Evolutionary conservation across 2,888 invertebrate species (phyloP).

Genomic region (Acanthosepion pharaonis): DNA sequence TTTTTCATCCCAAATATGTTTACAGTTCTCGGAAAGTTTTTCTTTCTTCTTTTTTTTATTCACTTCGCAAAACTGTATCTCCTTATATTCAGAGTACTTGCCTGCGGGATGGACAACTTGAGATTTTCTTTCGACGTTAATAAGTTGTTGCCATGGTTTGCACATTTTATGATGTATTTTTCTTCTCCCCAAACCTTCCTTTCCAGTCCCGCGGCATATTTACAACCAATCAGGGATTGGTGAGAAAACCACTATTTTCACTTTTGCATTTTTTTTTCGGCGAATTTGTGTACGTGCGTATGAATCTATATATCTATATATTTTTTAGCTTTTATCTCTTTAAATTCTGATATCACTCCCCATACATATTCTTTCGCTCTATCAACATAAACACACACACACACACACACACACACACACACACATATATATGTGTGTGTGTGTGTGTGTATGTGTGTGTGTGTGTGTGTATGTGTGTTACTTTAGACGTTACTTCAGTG

Average conservation of each 20-base stretch:
- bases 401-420: too few species aligned
- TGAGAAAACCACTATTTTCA: background rate
- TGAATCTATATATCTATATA: background rate
- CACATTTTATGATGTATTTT: background rate
- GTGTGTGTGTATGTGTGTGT: too few species aligned
- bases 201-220: background rate
- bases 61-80: background rate
- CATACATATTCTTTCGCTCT: too few species aligned
- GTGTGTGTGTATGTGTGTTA: too few species aligned
- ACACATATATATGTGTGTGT: too few species aligned
- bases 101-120: constrained; percentile 33
- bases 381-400: too few species aligned
- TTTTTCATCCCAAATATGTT: background rate
- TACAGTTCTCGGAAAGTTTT: background rate
- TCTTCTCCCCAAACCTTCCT: background rate
- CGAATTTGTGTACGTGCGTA: background rate
- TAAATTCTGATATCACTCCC: too few species aligned
- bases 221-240: constrained; percentile 23
- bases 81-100: background rate
- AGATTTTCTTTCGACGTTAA: constrained; percentile 8
- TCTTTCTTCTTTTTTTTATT: background rate
- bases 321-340: background rate
- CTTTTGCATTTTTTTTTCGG: background rate
- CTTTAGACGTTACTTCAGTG: too few species aligned
- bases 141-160: background rate